Evolutionary conservation across 2,888 invertebrate species (phyloP), one percentile per base, ranked within the genome.

Genomic region (Crepidodera aurea): DNA sequence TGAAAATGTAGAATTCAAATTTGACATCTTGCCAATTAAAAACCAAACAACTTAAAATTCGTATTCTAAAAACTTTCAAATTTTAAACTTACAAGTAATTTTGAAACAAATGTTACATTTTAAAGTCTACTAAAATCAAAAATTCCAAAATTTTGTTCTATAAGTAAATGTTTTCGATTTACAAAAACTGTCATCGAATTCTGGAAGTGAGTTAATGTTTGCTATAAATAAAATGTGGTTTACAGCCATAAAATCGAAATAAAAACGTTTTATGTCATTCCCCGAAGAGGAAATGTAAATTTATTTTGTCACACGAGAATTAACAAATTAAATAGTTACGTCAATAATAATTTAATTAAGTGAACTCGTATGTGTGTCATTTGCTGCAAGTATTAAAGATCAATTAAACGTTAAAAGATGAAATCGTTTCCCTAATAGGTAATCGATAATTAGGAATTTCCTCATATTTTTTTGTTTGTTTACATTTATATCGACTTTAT

Each of bases 301-400:
- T 56, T 58, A 51, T 58, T 51, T 51, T 58, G 51, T 58, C 58
- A 51, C 51, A 58, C 51, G 58, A 51, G 51, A 58, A 58, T 19
- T 25, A 25, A 37, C 48, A 57, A 57, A 58, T 40, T 50, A 51
- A 58, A 29, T 16, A 13, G 56, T 25, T 19, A 34, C 56, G 19
- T 40, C 51, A 58, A n/a, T n/a, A n/a, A n/a, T n/a, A n/a, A n/a
- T n/a, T n/a, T n/a, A 48, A 40, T 50, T 40, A 32, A 58, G 42
- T 51, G 10, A 37, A 46, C 2, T 5, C 56, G n/a, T 56, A 55
- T 55, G 56, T 46, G 18, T 34, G 37, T 29, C 22, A 3, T 18
- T 18, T 19, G 37, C 8, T 34, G n/a, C 8, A 16, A 12, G 22
- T 27, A 10, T 12, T 18, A 29, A 5, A 29, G 29, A 8, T 18